Base-by-base conservation (phyloP, 2,797 vertebrate species). In the Bovichtus variegatus region DNA sequence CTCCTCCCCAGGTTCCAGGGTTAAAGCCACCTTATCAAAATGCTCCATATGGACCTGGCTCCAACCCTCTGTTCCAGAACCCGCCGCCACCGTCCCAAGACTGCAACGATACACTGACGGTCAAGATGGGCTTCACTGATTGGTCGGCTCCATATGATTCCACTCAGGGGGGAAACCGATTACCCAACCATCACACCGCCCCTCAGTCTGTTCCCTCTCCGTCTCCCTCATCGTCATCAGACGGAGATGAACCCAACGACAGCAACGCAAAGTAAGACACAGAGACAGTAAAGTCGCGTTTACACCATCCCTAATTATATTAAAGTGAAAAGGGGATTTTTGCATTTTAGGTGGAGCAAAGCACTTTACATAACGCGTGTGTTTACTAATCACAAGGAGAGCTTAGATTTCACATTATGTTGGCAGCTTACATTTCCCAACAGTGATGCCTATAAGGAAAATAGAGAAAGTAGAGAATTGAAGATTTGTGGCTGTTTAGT, bases 111-210 rank as follows among this genome's bases (percentile, higher is more conserved):
- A 87, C 96, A 38, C 79, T 97, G 58, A 91, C 95, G 15, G 88
- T 83, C 67, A 96, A 97, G 80, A 96, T 94, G 88, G 94, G 95
- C 85, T 96, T 96, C 92, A 83, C 95, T 54, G 96, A 94, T 71
- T 98, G 97, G 97, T 95, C 97, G 36, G 91, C 96, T 72, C 95
- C 96, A 44, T 97, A 97, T 80, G 96, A 97, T 90, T 95, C 95
- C 78, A 91, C 94, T 83, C 92, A 96, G 90, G 90, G 93, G 72
- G 94, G 95, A 71, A 92, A 57, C 74, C 91, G 96, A 86, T 84
- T 96, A 88, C 96, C 93, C 84, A 96, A 96, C 90, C 96, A 97
- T 82, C 94, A 96, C 88, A 69, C 91, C 38, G 84, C 83, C 82
- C 69, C 91, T 71, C 95, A 95, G 84, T 94, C 96, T 55, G 96